Evolutionary conservation across 2,888 invertebrate genomes (phyloP).

Genomic region (Corbicula japonica): DNA sequence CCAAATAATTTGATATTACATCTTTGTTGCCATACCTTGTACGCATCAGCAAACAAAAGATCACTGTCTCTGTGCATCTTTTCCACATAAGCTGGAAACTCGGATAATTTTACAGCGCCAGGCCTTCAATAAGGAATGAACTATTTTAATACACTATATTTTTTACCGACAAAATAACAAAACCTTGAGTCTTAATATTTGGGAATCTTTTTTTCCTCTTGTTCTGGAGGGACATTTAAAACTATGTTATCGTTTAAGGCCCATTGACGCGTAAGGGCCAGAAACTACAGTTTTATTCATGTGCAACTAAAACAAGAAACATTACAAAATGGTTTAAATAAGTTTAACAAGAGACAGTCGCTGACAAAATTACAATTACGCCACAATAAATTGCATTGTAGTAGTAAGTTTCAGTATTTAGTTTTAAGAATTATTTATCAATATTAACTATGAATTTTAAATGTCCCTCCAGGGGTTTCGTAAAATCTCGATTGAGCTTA

Average conservation of each 20-base stretch:
- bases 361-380: too few relatives aligned
- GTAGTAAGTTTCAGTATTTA: too few relatives aligned
- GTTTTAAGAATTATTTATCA: too few relatives aligned
- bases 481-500: too few relatives aligned
- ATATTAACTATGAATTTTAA: too few relatives aligned
- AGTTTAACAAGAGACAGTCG: too few relatives aligned
- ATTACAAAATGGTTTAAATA: too few relatives aligned
- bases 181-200: not conserved
- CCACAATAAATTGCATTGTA: too few relatives aligned
- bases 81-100: constrained; percentile 72
- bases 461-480: too few relatives aligned
- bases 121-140: constrained; percentile 53
- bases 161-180: not conserved
- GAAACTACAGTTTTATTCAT: not conserved
- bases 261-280: too few relatives aligned
- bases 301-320: too few relatives aligned
- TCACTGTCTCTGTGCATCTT: constrained; percentile 76
- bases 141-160: not conserved
- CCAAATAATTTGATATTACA: too few relatives aligned
- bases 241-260: not conserved
- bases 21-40: constrained; percentile 68
- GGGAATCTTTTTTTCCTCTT: not conserved
- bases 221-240: not conserved
- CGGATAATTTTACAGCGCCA: constrained; percentile 61
- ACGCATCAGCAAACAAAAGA: constrained; percentile 78